Conservation (phyloP, 1,140 invertebrate genomes). For the Idris sp. region DNA sequence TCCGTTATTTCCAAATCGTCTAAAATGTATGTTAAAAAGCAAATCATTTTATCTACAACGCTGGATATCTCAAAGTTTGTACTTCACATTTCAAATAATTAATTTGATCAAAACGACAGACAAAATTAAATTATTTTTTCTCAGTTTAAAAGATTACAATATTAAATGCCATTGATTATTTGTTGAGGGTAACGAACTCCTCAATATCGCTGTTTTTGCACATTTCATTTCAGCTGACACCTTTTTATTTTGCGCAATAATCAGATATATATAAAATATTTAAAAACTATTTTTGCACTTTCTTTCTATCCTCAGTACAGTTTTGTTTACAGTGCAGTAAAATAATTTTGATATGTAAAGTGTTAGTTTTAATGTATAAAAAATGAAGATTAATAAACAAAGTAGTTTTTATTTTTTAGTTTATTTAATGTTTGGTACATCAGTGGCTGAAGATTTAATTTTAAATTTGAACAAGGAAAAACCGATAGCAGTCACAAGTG, state of each 20-base stretch:
- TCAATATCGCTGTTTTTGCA: constrained; percentile 30
- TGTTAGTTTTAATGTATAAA: too few species aligned
- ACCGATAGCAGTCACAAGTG: constrained; percentile 78
- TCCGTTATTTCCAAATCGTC: background rate
- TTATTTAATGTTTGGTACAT: constrained; percentile 23
- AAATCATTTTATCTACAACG: too few species aligned
- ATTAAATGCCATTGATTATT: too few species aligned
- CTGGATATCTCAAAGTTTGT: too few species aligned
- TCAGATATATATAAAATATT: constrained; percentile 59
- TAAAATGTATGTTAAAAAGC: too few species aligned
- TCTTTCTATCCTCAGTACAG: constrained; percentile 1
- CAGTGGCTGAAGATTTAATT: constrained; percentile 60
- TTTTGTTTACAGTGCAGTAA: too few species aligned
- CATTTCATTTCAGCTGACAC: constrained; percentile 47
- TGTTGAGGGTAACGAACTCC: constrained; percentile 8
- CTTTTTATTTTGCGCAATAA: constrained; percentile 58
- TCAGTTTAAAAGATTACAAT: too few species aligned
- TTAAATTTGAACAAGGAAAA: constrained; percentile 72
- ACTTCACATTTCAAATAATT: too few species aligned
- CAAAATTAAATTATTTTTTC: too few species aligned
- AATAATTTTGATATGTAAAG: too few species aligned
- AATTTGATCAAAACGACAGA: too few species aligned
- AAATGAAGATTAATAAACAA: background rate
- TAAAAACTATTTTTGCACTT: constrained; percentile 47
- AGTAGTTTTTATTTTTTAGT: constrained; percentile 10